Evolutionary conservation across 2,888 invertebrate species (phyloP).

Genomic region (Adineta ricciae): DNA sequence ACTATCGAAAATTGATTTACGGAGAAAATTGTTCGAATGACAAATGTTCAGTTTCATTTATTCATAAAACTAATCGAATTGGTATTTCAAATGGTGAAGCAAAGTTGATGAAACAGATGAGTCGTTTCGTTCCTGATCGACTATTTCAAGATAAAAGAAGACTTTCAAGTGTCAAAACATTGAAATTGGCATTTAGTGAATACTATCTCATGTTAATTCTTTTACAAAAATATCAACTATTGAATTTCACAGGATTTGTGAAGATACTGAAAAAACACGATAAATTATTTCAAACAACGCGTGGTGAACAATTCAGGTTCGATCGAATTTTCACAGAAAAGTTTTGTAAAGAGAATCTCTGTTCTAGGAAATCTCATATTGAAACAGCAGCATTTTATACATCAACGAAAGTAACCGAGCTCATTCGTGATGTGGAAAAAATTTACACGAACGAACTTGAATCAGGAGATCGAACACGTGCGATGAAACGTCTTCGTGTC

Average conservation of each 20-base stretch:
- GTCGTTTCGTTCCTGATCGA: slow-evolving; percentile 40
- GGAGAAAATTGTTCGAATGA: neutral
- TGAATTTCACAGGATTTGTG: slow-evolving; percentile 94
- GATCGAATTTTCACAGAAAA: too few species aligned
- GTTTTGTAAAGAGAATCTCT: too few species aligned
- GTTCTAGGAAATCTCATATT: neutral
- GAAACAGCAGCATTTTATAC: neutral
- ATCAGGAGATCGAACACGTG: slow-evolving; percentile 83
- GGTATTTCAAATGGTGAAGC: too few species aligned
- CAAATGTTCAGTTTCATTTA: neutral
- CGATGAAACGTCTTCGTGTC: slow-evolving; percentile 94
- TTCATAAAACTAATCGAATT: neutral
- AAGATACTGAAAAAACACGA: slow-evolving; percentile 99
- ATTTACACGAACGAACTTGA: slow-evolving; percentile 55
- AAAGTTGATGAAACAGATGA: slow-evolving; percentile 59
- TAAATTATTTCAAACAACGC: slow-evolving; percentile 58
- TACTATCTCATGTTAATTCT: slow-evolving; percentile 90
- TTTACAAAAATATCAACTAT: slow-evolving; percentile 90
- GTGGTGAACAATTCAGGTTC: neutral
- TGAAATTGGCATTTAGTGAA: slow-evolving; percentile 94
- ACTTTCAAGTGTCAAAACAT: slow-evolving; percentile 57
- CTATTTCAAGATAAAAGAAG: neutral
- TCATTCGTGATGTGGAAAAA: slow-evolving; percentile 37
- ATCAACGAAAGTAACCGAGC: neutral
- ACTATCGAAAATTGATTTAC: neutral